Evolutionary conservation across 2,797 vertebrate genomes (phyloP).

Genomic region (Eospalax fontanierii): DNA sequence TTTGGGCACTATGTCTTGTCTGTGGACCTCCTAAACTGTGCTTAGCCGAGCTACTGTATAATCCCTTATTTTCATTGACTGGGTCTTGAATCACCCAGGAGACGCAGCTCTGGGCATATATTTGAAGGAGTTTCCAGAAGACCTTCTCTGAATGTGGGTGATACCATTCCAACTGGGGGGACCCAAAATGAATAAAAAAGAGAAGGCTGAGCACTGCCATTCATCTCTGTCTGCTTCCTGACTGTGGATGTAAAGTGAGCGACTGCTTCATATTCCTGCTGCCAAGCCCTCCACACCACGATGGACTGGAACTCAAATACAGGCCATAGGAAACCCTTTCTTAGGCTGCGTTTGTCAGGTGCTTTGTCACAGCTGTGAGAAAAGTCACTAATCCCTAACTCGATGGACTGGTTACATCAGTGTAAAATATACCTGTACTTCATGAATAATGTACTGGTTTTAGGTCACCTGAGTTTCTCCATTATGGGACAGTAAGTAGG

Average conservation of each 20-base stretch:
- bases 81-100: too few species aligned
- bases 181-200: neutral
- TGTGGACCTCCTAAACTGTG: neutral
- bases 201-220: neutral
- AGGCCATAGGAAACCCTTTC: neutral
- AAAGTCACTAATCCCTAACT: neutral
- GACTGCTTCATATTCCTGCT: neutral
- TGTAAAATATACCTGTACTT: neutral
- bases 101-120: neutral
- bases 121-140: neutral
- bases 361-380: neutral
- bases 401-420: neutral
- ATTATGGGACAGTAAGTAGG: neutral
- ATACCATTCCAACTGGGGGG: too few species aligned
- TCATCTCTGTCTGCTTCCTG: neutral
- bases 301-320: neutral
- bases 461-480: too few species aligned
- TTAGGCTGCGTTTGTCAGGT: neutral
- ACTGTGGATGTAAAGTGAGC: neutral
- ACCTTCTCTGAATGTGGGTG: neutral
- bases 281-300: too few species aligned
- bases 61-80: neutral
- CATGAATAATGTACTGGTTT: neutral
- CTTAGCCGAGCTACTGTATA: too few species aligned
- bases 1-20: neutral